phyloP scores from a whole-genome alignment of 2,797 vertebrate genomes.

The Spheniscus humboldti region DNA sequence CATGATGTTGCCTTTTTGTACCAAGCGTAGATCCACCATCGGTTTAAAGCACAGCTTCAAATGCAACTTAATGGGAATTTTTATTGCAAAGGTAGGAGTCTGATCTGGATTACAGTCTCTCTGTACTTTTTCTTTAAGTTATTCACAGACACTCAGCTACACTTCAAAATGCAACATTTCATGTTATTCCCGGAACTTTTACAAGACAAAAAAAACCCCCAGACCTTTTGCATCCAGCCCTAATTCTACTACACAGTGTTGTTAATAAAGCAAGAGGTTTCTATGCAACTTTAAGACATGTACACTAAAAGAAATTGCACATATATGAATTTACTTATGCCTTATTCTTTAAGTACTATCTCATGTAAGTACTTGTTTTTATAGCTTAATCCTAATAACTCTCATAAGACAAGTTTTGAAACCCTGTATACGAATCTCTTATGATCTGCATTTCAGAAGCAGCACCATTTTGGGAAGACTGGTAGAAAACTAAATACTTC shows the following conservation, averaged over 20 bases:
- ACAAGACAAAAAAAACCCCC: background rate
- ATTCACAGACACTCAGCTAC: background rate
- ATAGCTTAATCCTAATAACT: background rate
- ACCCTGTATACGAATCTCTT: background rate
- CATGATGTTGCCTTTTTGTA: background rate
- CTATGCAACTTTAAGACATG: background rate
- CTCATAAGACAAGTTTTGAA: background rate
- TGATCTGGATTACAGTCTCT: background rate
- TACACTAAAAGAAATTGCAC: background rate
- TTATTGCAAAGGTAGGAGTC: background rate
- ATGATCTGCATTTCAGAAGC: background rate
- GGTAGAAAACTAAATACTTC: background rate
- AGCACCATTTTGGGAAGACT: background rate
- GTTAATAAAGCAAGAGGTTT: background rate
- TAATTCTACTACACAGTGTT: background rate
- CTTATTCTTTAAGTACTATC: background rate
- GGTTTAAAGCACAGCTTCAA: background rate
- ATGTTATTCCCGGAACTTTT: background rate
- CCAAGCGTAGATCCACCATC: rapidly evolving
- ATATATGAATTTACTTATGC: background rate
- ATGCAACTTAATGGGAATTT: background rate
- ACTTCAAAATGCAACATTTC: background rate
- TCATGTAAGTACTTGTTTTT: background rate
- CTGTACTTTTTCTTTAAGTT: background rate
- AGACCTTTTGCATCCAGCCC: background rate